Conservation (phyloP, 1,140 invertebrate genomes). For the Tetramorium alpestre region DNA sequence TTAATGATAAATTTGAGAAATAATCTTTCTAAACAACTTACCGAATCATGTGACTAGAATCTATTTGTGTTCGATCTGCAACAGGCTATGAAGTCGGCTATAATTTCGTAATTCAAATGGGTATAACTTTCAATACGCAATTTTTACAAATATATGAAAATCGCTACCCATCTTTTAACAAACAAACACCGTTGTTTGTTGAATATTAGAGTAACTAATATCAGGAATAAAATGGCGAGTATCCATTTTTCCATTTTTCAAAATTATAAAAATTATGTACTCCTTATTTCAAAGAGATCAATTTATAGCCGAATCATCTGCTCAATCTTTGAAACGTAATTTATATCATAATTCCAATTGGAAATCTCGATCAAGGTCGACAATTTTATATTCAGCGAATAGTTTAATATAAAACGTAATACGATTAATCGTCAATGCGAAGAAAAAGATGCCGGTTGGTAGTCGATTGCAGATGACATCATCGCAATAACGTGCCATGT, state of each 20-base stretch:
- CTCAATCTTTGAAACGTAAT: neutral
- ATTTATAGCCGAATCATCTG: neutral
- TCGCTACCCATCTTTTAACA: neutral
- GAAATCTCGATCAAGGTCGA: neutral
- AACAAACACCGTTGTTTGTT: neutral
- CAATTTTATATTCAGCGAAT: neutral
- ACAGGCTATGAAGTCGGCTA: neutral
- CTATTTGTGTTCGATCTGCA: neutral
- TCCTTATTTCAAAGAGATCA: neutral
- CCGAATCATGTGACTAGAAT: neutral
- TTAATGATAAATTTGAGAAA: neutral
- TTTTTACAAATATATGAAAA: neutral
- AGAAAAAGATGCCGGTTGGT: neutral
- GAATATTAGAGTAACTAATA: neutral
- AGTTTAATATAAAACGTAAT: neutral
- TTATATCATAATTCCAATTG: neutral
- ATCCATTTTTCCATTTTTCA: neutral
- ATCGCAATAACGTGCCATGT: neutral
- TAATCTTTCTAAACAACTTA: neutral
- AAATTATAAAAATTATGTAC: neutral
- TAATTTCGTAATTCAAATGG: neutral
- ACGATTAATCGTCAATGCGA: neutral
- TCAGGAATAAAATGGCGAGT: neutral
- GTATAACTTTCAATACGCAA: neutral
- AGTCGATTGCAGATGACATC: neutral